These are phyloP conservation scores for Coenobita brevimanus DNA, from an alignment of 1,140 invertebrate genomes.

Conservation along the genomic window DNA sequence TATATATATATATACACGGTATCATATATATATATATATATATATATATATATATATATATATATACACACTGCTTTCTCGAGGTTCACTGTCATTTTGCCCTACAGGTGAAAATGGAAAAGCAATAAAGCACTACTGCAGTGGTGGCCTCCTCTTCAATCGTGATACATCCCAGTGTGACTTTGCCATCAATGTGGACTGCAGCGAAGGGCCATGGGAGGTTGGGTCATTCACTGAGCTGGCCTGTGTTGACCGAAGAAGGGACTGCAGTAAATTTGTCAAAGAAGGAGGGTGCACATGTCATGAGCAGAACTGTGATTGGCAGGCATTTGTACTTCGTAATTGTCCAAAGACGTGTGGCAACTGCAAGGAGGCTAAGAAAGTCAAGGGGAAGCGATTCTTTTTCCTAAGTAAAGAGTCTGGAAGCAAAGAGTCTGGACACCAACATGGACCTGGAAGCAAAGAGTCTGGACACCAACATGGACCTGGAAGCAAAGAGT, in stretches of 20 bases:
- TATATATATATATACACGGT: too few species aligned
- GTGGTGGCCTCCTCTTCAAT: slow-evolving; percentile 46
- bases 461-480: slow-evolving; percentile 6
- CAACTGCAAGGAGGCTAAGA: slow-evolving; percentile 33
- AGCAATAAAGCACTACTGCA: slow-evolving; percentile 31
- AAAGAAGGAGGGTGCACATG: slow-evolving; percentile 36
- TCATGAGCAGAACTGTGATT: slow-evolving; percentile 26
- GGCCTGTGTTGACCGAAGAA: slow-evolving; percentile 30
- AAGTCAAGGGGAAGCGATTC: not conserved
- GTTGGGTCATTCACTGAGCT: slow-evolving; percentile 17
- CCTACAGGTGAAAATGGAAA: slow-evolving; percentile 41
- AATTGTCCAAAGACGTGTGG: slow-evolving; percentile 49
- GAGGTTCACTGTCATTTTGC: not conserved
- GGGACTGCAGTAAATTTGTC: slow-evolving; percentile 33
- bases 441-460: not conserved
- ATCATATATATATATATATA: too few species aligned
- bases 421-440: slow-evolving; percentile 14
- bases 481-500: slow-evolving; percentile 16
- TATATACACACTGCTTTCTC: too few species aligned
- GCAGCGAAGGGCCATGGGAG: slow-evolving; percentile 37
- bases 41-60: too few species aligned
- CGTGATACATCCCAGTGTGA: slow-evolving; percentile 43
- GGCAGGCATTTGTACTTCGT: slow-evolving; percentile 41
- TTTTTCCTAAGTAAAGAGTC: slow-evolving; percentile 1
- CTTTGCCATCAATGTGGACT: slow-evolving; percentile 46